Percentiles rank a stretch among this genome's conserved stretches.
phyloP scores from a whole-genome alignment of 2,888 invertebrate genomes.

The Macaria liturata region DNA sequence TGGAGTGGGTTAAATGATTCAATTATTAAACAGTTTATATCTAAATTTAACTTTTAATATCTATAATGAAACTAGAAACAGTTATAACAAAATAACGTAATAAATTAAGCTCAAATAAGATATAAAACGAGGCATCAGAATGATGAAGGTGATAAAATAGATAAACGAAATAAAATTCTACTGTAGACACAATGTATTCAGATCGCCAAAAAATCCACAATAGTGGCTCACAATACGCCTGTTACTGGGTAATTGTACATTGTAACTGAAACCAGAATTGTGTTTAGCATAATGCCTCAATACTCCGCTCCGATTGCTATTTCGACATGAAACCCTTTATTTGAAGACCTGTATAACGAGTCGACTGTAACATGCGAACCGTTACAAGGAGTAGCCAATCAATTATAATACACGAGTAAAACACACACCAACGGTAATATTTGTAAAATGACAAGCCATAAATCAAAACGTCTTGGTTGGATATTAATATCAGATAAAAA shows the following conservation, averaged over 20 bases:
- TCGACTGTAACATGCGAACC: conserved; percentile 41
- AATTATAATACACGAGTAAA: not conserved
- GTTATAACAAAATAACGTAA: too few relatives aligned
- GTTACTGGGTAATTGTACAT: conserved; percentile 19
- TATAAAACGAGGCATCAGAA: too few relatives aligned
- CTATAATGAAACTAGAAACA: too few relatives aligned
- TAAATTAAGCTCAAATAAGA: too few relatives aligned
- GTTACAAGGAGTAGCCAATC: conserved; percentile 19
- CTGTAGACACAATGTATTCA: conserved; percentile 9
- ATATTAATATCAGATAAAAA: conserved; percentile 18
- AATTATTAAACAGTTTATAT: too few relatives aligned
- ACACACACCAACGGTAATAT: too few relatives aligned
- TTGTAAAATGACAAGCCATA: not conserved
- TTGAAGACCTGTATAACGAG: conserved; percentile 44
- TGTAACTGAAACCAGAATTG: conserved; percentile 26
- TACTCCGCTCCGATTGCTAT: conserved; percentile 47
- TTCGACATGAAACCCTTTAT: conserved; percentile 47
- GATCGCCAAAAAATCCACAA: conserved; percentile 14
- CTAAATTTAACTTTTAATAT: too few relatives aligned
- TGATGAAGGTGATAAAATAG: too few relatives aligned
- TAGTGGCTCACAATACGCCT: conserved; percentile 11
- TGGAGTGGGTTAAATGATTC: too few relatives aligned
- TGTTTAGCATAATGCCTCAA: conserved; percentile 30
- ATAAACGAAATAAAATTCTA: not conserved
- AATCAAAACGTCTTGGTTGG: conserved; percentile 18